Conservation (phyloP, 2,888 invertebrate genomes). For the Cylloceria caligata region DNA sequence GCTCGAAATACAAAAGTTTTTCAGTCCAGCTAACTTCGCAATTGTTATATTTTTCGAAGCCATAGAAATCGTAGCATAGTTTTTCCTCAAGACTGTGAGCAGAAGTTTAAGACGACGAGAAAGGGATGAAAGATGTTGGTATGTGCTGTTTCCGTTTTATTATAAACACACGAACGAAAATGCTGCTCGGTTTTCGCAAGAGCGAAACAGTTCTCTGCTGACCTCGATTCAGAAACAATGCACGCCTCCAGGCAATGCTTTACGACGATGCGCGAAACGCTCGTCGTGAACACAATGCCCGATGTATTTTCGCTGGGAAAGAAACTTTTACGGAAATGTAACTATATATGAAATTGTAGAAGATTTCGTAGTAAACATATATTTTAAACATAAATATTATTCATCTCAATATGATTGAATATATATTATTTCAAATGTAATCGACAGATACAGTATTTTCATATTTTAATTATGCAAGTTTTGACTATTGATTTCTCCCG, state of each 20-base stretch:
- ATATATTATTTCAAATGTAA: no score
- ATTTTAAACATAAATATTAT: no score
- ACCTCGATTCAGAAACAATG: conserved; percentile 75
- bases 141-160: conserved; percentile 4
- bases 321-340: neutral
- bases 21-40: neutral
- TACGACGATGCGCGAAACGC: conserved; percentile 71
- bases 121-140: neutral
- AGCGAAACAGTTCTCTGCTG: conserved; percentile 42
- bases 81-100: neutral
- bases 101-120: neutral
- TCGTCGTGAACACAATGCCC: conserved; percentile 68
- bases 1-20: no score
- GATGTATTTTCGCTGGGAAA: conserved; percentile 63
- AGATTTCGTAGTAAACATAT: neutral
- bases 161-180: conserved; percentile 20
- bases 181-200: conserved; percentile 24
- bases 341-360: neutral
- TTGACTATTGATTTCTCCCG: no score
- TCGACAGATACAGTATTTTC: no score
- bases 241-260: conserved; percentile 55
- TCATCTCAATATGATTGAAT: no score
- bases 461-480: no score
- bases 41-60: neutral
- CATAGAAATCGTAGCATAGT: conserved; percentile 8